Evolutionary conservation across 2,888 invertebrate species (phyloP).

Genomic region (Smittia sp.): DNA sequence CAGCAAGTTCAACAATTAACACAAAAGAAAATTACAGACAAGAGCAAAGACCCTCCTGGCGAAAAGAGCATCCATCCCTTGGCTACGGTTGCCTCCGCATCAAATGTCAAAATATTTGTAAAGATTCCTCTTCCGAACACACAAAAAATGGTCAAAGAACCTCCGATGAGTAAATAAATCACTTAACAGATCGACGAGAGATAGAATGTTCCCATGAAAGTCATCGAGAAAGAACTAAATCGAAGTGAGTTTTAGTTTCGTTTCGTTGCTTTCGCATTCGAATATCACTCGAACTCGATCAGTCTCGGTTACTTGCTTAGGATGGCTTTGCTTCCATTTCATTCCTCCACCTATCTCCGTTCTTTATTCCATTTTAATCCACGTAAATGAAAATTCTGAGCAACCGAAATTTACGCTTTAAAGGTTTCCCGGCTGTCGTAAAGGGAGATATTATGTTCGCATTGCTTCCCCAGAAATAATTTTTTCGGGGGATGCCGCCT

Average conservation of each 20-base stretch:
- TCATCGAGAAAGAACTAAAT: slow-evolving; percentile 1
- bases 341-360: not conserved
- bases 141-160: slow-evolving; percentile 9
- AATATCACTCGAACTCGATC: too few relatives aligned
- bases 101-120: slow-evolving; percentile 23
- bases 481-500: not conserved
- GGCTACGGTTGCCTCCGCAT: not conserved
- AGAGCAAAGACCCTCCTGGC: not conserved
- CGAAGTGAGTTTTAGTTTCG: not conserved
- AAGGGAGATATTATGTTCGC: slow-evolving; percentile 25
- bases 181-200: slow-evolving; percentile 7
- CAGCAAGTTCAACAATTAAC: slow-evolving; percentile 11
- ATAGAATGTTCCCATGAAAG: not conserved
- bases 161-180: slow-evolving; percentile 1
- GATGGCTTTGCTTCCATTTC: not conserved
- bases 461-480: slow-evolving; percentile 15
- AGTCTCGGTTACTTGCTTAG: not conserved
- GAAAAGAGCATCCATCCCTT: not conserved
- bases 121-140: not conserved
- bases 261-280: too few relatives aligned
- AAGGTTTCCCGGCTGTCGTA: slow-evolving; percentile 20
- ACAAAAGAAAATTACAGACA: slow-evolving; percentile 11
- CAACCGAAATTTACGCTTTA: slow-evolving; percentile 16
- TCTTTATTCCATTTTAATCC: slow-evolving; percentile 7
- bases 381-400: slow-evolving; percentile 5